Base-by-base conservation (phyloP, 2,888 invertebrate genomes). In the Ypsolopha sequella region DNA sequence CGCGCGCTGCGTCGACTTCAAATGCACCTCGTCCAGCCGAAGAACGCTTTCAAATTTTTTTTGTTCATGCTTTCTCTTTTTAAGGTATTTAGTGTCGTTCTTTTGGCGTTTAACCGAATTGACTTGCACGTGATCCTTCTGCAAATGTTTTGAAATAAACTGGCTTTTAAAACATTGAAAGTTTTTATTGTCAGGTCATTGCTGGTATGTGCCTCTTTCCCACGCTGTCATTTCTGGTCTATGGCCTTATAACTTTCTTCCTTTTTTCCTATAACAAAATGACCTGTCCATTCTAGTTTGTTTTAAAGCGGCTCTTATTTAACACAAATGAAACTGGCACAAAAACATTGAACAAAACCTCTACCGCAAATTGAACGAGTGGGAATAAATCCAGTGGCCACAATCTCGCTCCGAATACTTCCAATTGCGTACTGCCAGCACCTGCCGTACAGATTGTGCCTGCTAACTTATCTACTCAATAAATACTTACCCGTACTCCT, bases 301-400 rank as follows among this genome's bases (percentile, higher is more conserved):
- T 38, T 38, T 38, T n/a, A 38, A 38, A 38, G 8, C n/a, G n/a
- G 38, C n/a, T 34, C n/a, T 45, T 34, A 45, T 4, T 36, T 47
- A 7, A 36, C 7, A 36, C 8, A 36, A 47, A 14, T 14, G 36
- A 11, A 47, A 24, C 24, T 24, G 24, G 24, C 24, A 7, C 36
- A 36, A 36, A 47, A 47, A 36, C 36, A 13, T 36, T 46, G 68
- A 70, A 78, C 81, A 81, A 81, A 80, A 80, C 76, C 75, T 75
- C 76, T 73, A 70, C 80, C 80, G 68, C 79, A 82, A 82, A 84
- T 81, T 84, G 81, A 81, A 84, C 82, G 74, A 80, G 72, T 73
- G 76, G 73, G 77, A 76, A 82, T 82, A 82, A 82, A 82, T 82
- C 79, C 77, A 67, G 76, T 73, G 75, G 78, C 74, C 76, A 79